Base-by-base conservation (phyloP, 2,797 vertebrate species). In the Cossypha heuglini region DNA sequence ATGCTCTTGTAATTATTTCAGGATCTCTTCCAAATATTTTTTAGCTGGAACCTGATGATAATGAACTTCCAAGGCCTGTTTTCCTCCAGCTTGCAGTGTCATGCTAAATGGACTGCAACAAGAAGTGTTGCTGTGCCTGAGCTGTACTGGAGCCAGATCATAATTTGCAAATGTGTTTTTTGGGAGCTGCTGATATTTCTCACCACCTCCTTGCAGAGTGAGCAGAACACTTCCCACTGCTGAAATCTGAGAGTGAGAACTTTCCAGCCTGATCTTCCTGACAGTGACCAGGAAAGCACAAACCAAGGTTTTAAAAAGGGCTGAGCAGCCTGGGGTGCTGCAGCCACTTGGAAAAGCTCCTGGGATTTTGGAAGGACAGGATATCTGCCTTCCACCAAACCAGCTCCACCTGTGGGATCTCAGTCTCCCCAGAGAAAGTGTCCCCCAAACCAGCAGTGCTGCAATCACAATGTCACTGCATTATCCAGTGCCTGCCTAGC, bases 151-250 rank as follows among this genome's bases (percentile, higher is more conserved):
- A 69, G 85, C 78, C 62, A 84, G 92, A 95, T 18, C 21, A n/a
- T 73, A 64, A 92, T 59, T 86, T 80, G 67, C 43, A 79, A 80
- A 71, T 81, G 75, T 73, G 33, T 67, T 81, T 92, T 95, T 93
- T 48, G 16, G 94, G 93, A 88, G 80, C 86, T 85, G 54, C 73
- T 46, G 83, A 7, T 92, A 88, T 62, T 90, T 92, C 82, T 95
- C 83, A 69, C 94, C 95, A 93, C 91, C 95, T 97, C 91, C 93
- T 96, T 95, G 85, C 91, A 75, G 91, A 84, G 84, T 11, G 79
- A 93, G 85, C 92, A 88, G 91, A 96, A 94, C 87, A 87, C 93
- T 96, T 97, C 91, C 94, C 95, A 94, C 89, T 95, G 89, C 81
- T 92, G 66, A 90, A 66, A 91, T 90, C 1, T 48, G 49, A 86